Base-by-base conservation (phyloP, 2,113 vertebrate species). In the Pongo abelii region DNA sequence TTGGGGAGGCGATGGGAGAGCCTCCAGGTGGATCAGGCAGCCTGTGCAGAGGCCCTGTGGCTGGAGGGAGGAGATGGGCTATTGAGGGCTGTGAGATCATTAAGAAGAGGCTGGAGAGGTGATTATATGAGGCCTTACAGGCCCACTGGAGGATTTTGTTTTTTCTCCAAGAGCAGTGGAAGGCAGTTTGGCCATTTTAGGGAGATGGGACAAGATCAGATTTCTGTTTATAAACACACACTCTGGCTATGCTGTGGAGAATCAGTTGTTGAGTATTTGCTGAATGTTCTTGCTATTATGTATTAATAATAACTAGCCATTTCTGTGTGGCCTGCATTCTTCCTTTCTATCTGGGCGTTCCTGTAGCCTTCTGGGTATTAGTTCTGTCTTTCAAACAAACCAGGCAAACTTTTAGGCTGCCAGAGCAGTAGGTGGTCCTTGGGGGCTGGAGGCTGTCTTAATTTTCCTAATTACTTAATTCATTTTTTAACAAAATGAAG, bases 401-500 rank as follows among this genome's bases (percentile, higher is more conserved):
- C 25, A 35, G 74, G 79, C 23, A 61, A 35, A 70, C 18, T 69
- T 93, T 38, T 13, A 78, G 18, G 22, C n/a, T 61, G 38, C 38
- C 38, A 78, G 78, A 70, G 75, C 17, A 27, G 52, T n/a, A 80
- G 78, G 78, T 80, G 50, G 78, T 85, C 78, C 8, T 3, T 84
- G 80, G 81, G 52, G 69, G 30, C 61, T 80, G 40, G 40, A 69
- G 40, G 30, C 22, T 93, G 8, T 64, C 85, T 93, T 75, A 48
- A 61, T 92, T 86, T 96, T 91, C 52, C 80, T 86, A 61, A 83
- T 89, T 79, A 78, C 50, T 93, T 72, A 81, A 85, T 78, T 91
- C 74, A 72, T 75, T 83, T 91, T 81, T 92, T 35, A 92, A 87
- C 14, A 84, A 83, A 90, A 80, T 57, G 57, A 88, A 70, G 55